Evolutionary conservation across 1,140 invertebrate genomes (phyloP).

Genomic region (Parasteatoda tepidariorum): DNA sequence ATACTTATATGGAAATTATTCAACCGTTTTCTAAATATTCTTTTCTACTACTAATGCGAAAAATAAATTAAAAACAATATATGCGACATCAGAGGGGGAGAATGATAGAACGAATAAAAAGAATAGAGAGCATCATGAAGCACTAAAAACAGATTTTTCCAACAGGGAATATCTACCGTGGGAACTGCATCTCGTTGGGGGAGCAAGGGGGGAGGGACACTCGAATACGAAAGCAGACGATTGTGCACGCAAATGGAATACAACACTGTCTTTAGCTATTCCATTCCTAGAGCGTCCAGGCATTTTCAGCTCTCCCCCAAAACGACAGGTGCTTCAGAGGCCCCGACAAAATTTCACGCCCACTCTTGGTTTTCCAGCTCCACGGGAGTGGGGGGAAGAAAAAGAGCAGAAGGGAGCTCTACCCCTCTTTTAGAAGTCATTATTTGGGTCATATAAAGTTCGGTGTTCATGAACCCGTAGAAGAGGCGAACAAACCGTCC

Average conservation of each 20-base stretch:
- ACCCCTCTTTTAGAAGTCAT: neutral
- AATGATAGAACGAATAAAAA: no score
- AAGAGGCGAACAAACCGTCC: neutral
- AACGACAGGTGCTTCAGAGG: constrained; percentile 43
- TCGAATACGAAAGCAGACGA: constrained; percentile 11
- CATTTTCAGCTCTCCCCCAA: neutral
- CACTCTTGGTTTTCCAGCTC: constrained; percentile 54
- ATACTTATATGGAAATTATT: no score
- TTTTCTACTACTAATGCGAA: no score
- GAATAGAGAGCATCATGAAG: no score
- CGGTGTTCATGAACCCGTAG: constrained; percentile 48
- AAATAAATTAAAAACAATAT: no score
- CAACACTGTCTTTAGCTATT: neutral
- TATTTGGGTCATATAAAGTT: constrained; percentile 50
- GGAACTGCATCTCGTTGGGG: constrained; percentile 19
- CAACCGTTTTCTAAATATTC: no score
- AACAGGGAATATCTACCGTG: constrained; percentile 47
- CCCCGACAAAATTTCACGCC: constrained; percentile 39
- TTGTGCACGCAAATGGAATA: constrained; percentile 13
- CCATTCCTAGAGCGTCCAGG: neutral
- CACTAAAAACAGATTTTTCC: no score
- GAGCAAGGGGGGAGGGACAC: neutral
- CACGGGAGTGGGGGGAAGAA: neutral
- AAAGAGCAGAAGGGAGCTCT: neutral
- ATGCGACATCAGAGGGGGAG: no score